A percentile compares a stretch with the other conserved stretches of the same genome.
Evolutionary conservation across 2,888 invertebrate species (phyloP).

Genomic region (Drosophila sordidula): DNA sequence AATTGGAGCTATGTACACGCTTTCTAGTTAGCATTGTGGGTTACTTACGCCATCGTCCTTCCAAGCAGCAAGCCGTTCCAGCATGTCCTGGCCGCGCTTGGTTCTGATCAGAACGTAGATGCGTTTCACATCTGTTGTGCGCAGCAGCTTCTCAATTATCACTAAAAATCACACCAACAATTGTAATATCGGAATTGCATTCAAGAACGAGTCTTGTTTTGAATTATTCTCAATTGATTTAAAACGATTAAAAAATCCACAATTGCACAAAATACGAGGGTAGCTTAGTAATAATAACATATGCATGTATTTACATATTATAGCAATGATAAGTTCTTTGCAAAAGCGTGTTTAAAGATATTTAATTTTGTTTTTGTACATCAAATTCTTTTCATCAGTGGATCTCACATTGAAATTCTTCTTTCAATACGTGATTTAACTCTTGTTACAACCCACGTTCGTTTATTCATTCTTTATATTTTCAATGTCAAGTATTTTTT

Average conservation of each 20-base stretch:
- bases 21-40: not conserved
- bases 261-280: not conserved
- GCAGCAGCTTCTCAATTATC: slow-evolving; percentile 87
- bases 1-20: not conserved
- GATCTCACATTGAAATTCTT: not conserved
- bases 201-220: not conserved
- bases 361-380: not conserved
- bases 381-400: not conserved
- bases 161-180: slow-evolving; percentile 80
- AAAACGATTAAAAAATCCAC: not conserved
- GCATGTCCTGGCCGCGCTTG: slow-evolving; percentile 88
- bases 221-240: not conserved
- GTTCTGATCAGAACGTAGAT: slow-evolving; percentile 87
- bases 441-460: not conserved
- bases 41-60: slow-evolving; percentile 88
- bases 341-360: too few relatives aligned
- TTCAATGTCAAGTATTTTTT: too few relatives aligned
- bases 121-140: slow-evolving; percentile 86
- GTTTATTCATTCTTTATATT: not conserved
- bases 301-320: not conserved
- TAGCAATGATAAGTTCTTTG: too few relatives aligned
- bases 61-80: slow-evolving; percentile 88
- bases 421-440: not conserved
- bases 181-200: not conserved
- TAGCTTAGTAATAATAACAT: not conserved